phyloP scores from a whole-genome alignment of 2,113 vertebrate genomes.

The Colius striatus region DNA sequence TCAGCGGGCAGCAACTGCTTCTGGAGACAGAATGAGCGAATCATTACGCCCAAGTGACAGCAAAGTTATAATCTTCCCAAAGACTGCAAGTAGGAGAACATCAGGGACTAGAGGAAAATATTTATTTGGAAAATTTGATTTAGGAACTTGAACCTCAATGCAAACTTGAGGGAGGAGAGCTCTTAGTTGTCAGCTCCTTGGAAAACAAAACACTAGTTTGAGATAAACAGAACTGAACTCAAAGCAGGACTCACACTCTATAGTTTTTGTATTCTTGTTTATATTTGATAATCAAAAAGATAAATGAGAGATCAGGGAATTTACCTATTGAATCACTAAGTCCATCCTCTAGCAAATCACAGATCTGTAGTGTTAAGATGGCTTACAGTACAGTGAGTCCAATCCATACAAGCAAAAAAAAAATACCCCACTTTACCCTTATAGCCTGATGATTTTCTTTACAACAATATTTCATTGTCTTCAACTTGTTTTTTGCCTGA shows the following conservation, averaged over 20 bases:
- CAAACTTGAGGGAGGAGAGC: background rate
- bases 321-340: background rate
- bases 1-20: background rate
- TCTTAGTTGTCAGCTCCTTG: background rate
- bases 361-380: background rate
- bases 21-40: background rate
- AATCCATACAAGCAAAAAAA: background rate
- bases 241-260: background rate
- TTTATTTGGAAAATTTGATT: background rate
- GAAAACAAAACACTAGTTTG: background rate
- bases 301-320: background rate
- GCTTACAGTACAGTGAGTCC: background rate
- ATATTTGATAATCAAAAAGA: background rate
- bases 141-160: background rate
- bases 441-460: background rate
- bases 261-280: background rate
- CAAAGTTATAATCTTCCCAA: background rate
- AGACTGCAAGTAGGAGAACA: background rate
- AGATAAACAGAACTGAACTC: background rate
- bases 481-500: background rate
- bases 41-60: background rate
- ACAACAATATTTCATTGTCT: background rate
- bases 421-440: background rate
- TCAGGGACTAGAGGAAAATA: background rate
- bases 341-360: background rate